A percentile compares a stretch with the other conserved stretches of the same genome.
These are phyloP conservation scores for Autographa pulchrina DNA, from an alignment of 2,888 invertebrate genomes.

Conservation along the genomic window DNA sequence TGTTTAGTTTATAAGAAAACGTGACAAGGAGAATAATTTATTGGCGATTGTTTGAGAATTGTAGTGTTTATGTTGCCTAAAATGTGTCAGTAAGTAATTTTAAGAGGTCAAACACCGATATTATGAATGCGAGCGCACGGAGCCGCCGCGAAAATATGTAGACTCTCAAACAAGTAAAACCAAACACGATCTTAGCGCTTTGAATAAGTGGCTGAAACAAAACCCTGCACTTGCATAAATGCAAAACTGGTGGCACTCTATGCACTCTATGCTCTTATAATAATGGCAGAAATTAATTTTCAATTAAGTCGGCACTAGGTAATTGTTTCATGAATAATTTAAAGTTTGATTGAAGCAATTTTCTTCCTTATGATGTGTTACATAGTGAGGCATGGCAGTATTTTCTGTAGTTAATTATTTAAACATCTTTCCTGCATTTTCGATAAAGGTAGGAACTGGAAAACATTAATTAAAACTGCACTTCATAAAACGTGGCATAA, in stretches of 20 bases:
- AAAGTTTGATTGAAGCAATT: slow-evolving; percentile 51
- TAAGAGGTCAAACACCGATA: slow-evolving; percentile 80
- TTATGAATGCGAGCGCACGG: slow-evolving; percentile 87
- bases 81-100: slow-evolving; percentile 80
- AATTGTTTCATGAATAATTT: slow-evolving; percentile 72
- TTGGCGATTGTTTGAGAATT: slow-evolving; percentile 49
- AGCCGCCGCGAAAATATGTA: slow-evolving; percentile 82
- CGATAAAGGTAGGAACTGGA: slow-evolving; percentile 20
- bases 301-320: slow-evolving; percentile 63
- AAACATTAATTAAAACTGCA: slow-evolving; percentile 42
- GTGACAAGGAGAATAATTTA: slow-evolving; percentile 47
- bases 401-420: slow-evolving; percentile 33
- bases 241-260: slow-evolving; percentile 61
- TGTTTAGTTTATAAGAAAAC: slow-evolving; percentile 53
- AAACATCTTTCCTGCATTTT: slow-evolving; percentile 32
- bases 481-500: slow-evolving; percentile 34
- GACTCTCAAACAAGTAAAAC: slow-evolving; percentile 78
- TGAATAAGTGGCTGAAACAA: slow-evolving; percentile 76
- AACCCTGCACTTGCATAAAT: slow-evolving; percentile 76
- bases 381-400: slow-evolving; percentile 29
- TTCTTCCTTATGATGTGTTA: slow-evolving; percentile 53
- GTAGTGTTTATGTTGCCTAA: slow-evolving; percentile 57
- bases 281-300: slow-evolving; percentile 67
- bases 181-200: slow-evolving; percentile 77
- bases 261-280: slow-evolving; percentile 52